Base-by-base conservation (phyloP, 2,113 vertebrate genomes). In the Mesoclemmys tuberculata region DNA sequence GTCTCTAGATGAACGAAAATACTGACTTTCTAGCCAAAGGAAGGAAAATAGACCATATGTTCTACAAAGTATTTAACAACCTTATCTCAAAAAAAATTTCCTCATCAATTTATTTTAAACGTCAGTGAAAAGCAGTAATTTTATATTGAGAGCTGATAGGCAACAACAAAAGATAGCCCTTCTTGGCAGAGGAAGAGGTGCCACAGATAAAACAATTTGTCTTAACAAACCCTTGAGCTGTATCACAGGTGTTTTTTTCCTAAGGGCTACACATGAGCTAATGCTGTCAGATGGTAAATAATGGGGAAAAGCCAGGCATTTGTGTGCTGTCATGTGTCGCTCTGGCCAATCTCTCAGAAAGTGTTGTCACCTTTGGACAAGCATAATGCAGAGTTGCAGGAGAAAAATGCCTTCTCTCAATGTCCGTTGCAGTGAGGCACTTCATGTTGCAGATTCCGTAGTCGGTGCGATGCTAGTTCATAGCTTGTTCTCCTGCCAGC, bases 401-500 rank as follows among this genome's bases (percentile, higher is more conserved):
- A 14, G 92, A 38, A 90, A 79, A 85, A 18, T 19, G 54, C 80
- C 86, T 81, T 97, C 22, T 19, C 54, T 88, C 88, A 77, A 68
- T 38, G 93, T 94, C 94, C 83, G 3, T 91, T 89, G 84, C 58
- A 83, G 90, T 84, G 79, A 38, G 89, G 86, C 90, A 46, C 35
- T 85, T 89, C 85, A 51, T n/a, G 44, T 61, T 78, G 54, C 14
- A 35, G 1, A 6, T 21, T 87, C 10, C 4, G 10, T 52, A 80
- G 11, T 7, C 56, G 90, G 71, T 74, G 55, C 4, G 80, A 58
- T 56, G 64, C 21, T 97, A 4, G 80, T 74, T 98, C 97, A 96
- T 79, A 95, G 87, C 56, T 97, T 97, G 88, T 94, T 96, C 90
- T 98, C 97, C 71, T 98, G 96, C 98, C 98, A 98, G 21, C 98